Conservation (phyloP, 1,140 invertebrate genomes). For the Lepidurus couesii region DNA sequence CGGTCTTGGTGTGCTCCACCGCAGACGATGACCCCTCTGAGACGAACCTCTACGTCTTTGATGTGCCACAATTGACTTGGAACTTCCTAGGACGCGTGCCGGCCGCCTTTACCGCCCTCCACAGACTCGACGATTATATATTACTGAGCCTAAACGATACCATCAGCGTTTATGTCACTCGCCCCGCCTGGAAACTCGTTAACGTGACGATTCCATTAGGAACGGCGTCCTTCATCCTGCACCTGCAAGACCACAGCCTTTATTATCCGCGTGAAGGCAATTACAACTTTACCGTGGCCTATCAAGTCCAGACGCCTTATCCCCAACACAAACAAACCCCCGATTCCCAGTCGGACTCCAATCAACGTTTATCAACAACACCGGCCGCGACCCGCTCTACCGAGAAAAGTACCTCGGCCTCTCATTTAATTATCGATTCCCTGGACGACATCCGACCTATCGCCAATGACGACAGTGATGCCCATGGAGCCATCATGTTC, state of each 20-base stretch:
- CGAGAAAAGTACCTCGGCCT: neutral
- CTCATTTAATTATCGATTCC: constrained; percentile 37
- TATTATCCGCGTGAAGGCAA: neutral
- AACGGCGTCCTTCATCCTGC: neutral
- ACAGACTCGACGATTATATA: neutral
- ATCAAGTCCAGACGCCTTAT: constrained; percentile 6
- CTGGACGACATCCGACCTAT: constrained; percentile 34
- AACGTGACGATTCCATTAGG: neutral
- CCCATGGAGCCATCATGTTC: constrained; percentile 40
- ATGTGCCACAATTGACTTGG: neutral
- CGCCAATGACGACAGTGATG: constrained; percentile 26
- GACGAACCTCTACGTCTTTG: neutral
- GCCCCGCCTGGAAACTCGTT: neutral
- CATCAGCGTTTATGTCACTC: neutral
- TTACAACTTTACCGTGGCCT: neutral
- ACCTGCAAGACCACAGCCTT: neutral
- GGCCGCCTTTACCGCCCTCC: neutral
- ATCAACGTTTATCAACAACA: neutral
- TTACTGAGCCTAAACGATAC: neutral
- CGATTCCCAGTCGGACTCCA: neutral
- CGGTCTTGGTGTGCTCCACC: neutral
- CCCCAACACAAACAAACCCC: neutral
- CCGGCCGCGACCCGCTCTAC: neutral
- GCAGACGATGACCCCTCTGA: neutral
- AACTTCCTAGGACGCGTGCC: neutral